These are phyloP conservation scores for Lophius piscatorius DNA, from an alignment of 2,113 vertebrate species.

Conservation along the genomic window DNA sequence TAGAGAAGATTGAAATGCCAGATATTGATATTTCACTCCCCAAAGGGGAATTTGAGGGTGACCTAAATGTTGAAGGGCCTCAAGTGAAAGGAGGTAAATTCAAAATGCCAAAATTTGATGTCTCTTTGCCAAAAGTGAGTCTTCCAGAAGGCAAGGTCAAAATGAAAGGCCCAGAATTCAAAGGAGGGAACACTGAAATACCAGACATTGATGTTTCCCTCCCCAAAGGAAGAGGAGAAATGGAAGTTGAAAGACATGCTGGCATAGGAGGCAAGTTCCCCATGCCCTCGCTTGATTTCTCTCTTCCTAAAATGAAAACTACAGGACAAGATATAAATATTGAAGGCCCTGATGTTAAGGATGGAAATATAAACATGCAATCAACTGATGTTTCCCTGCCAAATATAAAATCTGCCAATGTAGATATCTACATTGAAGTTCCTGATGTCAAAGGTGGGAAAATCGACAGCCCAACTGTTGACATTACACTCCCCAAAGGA, in stretches of 20 bases:
- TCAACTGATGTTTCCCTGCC: conserved; percentile 27
- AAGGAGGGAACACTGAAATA: conserved; percentile 59
- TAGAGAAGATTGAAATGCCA: conserved; percentile 56
- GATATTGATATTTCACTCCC: conserved; percentile 59
- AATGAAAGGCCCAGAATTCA: conserved; percentile 3
- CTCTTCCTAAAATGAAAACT: conserved; percentile 56
- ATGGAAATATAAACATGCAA: conserved; percentile 60
- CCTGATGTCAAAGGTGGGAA: conserved; percentile 36
- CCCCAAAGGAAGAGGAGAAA: conserved; percentile 44
- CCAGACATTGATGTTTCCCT: conserved; percentile 56
- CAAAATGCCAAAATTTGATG: conserved; percentile 41
- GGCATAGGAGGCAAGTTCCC: conserved; percentile 58
- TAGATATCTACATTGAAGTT: conserved; percentile 19
- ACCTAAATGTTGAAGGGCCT: conserved; percentile 24
- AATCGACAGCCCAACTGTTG: conserved; percentile 58
- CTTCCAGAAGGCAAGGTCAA: background rate
- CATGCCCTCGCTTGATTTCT: conserved; percentile 52
- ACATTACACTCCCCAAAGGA: conserved; percentile 62
- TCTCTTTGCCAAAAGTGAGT: background rate
- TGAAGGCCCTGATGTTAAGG: conserved; percentile 43
- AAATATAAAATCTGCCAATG: conserved; percentile 13
- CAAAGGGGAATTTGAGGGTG: conserved; percentile 40
- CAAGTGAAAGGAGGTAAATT: conserved; percentile 45
- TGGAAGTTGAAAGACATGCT: conserved; percentile 24
- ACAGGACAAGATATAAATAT: conserved; percentile 37